These are phyloP conservation scores for Nyctereutes procyonoides DNA, from an alignment of 2,113 vertebrate genomes.

Conservation along the genomic window DNA sequence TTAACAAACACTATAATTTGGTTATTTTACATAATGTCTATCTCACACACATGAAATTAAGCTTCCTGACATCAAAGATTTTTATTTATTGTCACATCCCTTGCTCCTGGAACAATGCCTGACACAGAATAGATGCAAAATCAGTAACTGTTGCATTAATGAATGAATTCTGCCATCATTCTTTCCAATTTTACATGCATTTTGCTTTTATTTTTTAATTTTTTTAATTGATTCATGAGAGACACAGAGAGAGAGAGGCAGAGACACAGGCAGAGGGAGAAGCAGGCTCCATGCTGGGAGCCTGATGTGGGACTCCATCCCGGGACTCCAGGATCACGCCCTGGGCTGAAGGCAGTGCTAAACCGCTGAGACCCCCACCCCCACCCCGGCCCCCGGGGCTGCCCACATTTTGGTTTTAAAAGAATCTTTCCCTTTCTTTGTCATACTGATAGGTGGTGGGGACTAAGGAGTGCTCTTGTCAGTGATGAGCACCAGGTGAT, in stretches of 20 bases:
- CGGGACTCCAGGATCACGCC: no score
- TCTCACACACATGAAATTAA: background rate
- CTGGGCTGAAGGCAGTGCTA: no score
- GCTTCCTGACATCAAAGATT: background rate
- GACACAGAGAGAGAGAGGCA: no score
- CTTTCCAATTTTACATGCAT: background rate
- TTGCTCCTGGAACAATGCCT: background rate
- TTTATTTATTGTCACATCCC: background rate
- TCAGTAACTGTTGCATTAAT: background rate
- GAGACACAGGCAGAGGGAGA: no score
- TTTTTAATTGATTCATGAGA: no score
- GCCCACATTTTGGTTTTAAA: background rate
- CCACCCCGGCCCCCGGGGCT: no score
- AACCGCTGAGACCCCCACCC: no score
- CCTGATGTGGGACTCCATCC: no score
- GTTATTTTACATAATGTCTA: background rate
- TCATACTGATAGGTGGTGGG: background rate
- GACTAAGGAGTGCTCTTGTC: background rate
- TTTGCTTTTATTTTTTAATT: background rate
- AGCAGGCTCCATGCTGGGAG: no score
- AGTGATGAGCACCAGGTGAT: background rate
- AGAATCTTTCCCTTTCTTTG: background rate
- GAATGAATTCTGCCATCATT: background rate
- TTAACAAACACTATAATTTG: background rate
- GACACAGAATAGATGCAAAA: background rate